phyloP scores from a whole-genome alignment of 2,888 invertebrate species.

The Neoaliturus tenellus region DNA sequence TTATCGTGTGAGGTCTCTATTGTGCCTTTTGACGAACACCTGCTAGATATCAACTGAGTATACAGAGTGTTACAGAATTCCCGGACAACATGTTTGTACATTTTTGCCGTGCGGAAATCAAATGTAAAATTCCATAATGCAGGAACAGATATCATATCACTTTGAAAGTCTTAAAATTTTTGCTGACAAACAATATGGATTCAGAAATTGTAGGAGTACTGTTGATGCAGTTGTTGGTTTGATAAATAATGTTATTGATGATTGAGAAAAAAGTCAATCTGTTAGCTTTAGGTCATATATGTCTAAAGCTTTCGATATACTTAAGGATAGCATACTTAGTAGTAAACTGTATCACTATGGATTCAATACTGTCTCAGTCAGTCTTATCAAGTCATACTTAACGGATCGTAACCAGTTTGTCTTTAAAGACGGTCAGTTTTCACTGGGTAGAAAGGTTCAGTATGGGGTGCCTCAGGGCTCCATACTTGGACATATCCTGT shows the following conservation, averaged over 20 bases:
- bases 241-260: slow-evolving; percentile 10
- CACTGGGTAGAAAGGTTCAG: too few relatives aligned
- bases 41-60: too few relatives aligned
- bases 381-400: slow-evolving; percentile 9
- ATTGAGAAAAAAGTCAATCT: not conserved
- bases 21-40: too few relatives aligned
- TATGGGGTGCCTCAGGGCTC: too few relatives aligned
- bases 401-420: too few relatives aligned
- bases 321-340: slow-evolving; percentile 14
- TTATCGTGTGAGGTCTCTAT: too few relatives aligned
- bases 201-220: slow-evolving; percentile 17
- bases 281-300: slow-evolving; percentile 29
- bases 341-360: slow-evolving; percentile 15
- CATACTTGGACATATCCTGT: too few relatives aligned
- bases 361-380: not conserved
- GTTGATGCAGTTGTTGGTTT: slow-evolving; percentile 12
- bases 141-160: not conserved
- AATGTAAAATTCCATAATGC: too few relatives aligned
- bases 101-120: too few relatives aligned
- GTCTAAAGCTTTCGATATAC: slow-evolving; percentile 33
- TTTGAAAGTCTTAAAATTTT: slow-evolving; percentile 22
- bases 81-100: too few relatives aligned
- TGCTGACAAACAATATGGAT: slow-evolving; percentile 8
- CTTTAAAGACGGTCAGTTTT: too few relatives aligned
- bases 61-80: too few relatives aligned